Evolutionary conservation across 2,113 vertebrate species (phyloP).

Genomic region (Sceloporus undulatus): DNA sequence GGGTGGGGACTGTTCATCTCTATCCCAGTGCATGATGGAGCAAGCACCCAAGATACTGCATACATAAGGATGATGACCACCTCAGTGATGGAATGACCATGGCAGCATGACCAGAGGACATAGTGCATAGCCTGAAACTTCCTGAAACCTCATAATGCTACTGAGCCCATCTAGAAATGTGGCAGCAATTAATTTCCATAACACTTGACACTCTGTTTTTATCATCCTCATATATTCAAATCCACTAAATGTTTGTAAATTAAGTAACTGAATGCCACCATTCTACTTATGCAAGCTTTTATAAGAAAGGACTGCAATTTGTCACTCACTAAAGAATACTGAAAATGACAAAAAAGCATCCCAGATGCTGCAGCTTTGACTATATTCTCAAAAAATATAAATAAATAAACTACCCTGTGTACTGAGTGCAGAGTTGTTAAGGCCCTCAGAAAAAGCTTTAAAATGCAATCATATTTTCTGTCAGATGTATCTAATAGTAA

Average conservation of each 20-base stretch:
- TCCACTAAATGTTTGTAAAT: not conserved
- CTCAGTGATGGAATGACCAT: not conserved
- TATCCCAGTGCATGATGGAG: not conserved
- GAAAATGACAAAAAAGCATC: conserved; percentile 34
- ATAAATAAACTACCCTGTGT: not conserved
- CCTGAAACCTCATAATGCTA: not conserved
- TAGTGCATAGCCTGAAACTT: not conserved
- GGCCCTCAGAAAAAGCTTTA: conserved; percentile 29
- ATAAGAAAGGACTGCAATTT: conserved; percentile 30
- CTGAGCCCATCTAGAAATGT: not conserved
- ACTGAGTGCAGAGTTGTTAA: conserved; percentile 44
- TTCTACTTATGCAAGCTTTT: conserved; percentile 13
- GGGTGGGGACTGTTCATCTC: not conserved
- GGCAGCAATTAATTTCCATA: not conserved
- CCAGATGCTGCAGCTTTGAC: conserved; percentile 34
- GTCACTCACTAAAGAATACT: conserved; percentile 23
- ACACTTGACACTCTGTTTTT: not conserved
- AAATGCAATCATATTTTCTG: conserved; percentile 37
- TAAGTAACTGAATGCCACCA: conserved; percentile 11
- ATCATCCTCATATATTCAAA: not conserved
- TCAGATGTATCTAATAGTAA: conserved; percentile 45
- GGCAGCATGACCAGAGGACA: not conserved
- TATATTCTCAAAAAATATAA: conserved; percentile 25
- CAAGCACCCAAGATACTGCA: not conserved
- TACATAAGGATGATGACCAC: not conserved